These are phyloP conservation scores for Portevinia maculata DNA, from an alignment of 2,888 invertebrate species.

Conservation along the genomic window DNA sequence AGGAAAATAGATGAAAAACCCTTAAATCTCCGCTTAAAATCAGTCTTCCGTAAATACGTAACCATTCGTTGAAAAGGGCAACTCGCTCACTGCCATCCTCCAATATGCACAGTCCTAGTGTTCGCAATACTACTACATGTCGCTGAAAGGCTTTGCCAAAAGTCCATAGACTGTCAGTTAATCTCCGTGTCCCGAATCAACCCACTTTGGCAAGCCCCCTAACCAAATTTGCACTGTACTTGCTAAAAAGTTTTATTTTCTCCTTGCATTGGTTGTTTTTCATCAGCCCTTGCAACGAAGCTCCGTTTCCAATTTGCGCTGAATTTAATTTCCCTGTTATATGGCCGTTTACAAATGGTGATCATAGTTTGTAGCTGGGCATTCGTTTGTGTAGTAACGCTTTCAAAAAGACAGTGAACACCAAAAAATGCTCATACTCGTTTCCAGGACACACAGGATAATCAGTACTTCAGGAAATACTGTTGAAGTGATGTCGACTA, in stretches of 20 bases:
- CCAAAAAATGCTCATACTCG: not conserved
- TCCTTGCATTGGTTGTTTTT: slow-evolving; percentile 25
- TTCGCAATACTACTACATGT: slow-evolving; percentile 41
- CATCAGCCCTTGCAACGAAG: slow-evolving; percentile 40
- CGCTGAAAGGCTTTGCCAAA: slow-evolving; percentile 63
- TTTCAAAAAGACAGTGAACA: slow-evolving; percentile 9
- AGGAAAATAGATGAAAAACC: slow-evolving; percentile 21
- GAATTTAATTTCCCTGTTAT: slow-evolving; percentile 67
- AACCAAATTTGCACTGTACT: slow-evolving; percentile 49
- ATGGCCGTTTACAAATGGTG: slow-evolving; percentile 51
- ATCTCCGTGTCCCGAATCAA: slow-evolving; percentile 47
- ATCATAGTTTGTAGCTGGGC: slow-evolving; percentile 31
- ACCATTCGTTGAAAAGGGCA: slow-evolving; percentile 51
- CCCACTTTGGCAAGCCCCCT: slow-evolving; percentile 23
- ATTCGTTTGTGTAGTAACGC: not conserved
- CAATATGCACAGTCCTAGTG: slow-evolving; percentile 1
- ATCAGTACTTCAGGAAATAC: slow-evolving; percentile 38
- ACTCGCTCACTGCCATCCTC: slow-evolving; percentile 40
- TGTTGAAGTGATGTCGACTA: slow-evolving; percentile 32
- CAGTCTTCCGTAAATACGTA: slow-evolving; percentile 49
- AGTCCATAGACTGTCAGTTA: slow-evolving; percentile 71
- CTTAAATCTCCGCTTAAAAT: slow-evolving; percentile 56
- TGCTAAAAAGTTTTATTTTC: not conserved
- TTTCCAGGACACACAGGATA: slow-evolving; percentile 20
- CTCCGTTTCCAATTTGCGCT: slow-evolving; percentile 68